Evolutionary conservation across 2,888 invertebrate genomes (phyloP), one percentile per base, ranked within the genome.

Genomic region (Dioctria linearis): DNA sequence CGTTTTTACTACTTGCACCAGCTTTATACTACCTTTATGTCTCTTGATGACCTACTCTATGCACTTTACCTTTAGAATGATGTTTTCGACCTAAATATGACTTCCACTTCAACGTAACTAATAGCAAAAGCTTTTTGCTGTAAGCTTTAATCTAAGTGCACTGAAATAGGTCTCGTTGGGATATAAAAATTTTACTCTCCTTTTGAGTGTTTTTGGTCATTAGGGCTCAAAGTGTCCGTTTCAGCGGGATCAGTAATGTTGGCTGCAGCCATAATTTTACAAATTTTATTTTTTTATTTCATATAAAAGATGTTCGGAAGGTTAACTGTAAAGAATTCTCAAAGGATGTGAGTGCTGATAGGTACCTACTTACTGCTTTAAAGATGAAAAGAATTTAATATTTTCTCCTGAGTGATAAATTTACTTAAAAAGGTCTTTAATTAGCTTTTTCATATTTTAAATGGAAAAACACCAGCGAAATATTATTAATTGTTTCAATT

Each of bases 201-300:
- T n/a, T 71, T 71, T 51, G 54, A 71, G 71, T 71, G 71, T 71
- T 71, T 71, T 71, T 54, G 71, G 71, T 71, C 71, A 71, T 71
- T 71, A 71, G 71, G 71, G 71, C 71, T 71, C 71, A 51, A 71
- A 71, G 71, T 71, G 71, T 71, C 71, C 54, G 54, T 39, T 37
- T 71, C 54, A n/a, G n/a, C 51, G 11, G 11, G 11, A 25, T 11
- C 54, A 11, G 25, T 11, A 54, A 13, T 13, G 9, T 25, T 25
- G 25, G 25, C 8, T n/a, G n/a, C 40, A 54, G 71, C 54, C 54
- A 51, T 51, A 71, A 49, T 25, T 67, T 67, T 46, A 25, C 46
- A 67, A 46, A 43, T 25, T 25, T 49, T 42, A n/a, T 3, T 9
- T 40, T n/a, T 43, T 6, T 11, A 5, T 13, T 66, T 8, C 2